Evolutionary conservation across 2,113 vertebrate genomes (phyloP).

Genomic region (Piprites chloris): DNA sequence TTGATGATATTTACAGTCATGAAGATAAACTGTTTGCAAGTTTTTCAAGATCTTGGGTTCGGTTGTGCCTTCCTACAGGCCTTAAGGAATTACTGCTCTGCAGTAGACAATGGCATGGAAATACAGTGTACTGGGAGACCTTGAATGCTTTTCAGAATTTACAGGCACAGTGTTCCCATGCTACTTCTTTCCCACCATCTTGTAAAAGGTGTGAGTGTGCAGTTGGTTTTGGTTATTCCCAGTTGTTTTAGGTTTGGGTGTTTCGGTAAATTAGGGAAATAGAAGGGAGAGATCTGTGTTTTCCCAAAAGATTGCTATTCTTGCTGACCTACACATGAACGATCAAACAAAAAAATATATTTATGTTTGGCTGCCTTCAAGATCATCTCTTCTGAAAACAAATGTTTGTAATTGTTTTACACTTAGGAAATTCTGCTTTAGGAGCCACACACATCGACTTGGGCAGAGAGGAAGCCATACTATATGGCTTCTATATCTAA

Average conservation of each 20-base stretch:
- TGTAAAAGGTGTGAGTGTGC: neutral
- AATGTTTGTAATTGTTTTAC: neutral
- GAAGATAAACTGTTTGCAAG: neutral
- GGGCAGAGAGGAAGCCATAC: neutral
- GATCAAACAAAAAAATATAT: neutral
- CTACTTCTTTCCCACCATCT: neutral
- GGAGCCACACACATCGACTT: neutral
- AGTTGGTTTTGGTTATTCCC: neutral
- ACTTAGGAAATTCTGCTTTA: neutral
- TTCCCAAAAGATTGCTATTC: neutral
- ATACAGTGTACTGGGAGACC: neutral
- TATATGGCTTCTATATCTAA: neutral
- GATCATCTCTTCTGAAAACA: neutral
- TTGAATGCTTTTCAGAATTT: neutral
- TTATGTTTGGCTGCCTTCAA: neutral
- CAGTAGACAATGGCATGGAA: neutral
- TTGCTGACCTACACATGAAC: neutral
- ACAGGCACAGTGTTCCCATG: neutral
- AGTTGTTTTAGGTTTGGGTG: neutral
- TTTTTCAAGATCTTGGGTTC: neutral
- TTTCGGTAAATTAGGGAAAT: neutral
- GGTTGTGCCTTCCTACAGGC: neutral
- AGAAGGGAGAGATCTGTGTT: neutral
- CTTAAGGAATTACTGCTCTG: neutral
- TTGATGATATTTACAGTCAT: neutral